A percentile compares a stretch with the other conserved stretches of the same genome.
Conservation (phyloP, 2,113 vertebrate species). For the Gobiocypris rarus region DNA sequence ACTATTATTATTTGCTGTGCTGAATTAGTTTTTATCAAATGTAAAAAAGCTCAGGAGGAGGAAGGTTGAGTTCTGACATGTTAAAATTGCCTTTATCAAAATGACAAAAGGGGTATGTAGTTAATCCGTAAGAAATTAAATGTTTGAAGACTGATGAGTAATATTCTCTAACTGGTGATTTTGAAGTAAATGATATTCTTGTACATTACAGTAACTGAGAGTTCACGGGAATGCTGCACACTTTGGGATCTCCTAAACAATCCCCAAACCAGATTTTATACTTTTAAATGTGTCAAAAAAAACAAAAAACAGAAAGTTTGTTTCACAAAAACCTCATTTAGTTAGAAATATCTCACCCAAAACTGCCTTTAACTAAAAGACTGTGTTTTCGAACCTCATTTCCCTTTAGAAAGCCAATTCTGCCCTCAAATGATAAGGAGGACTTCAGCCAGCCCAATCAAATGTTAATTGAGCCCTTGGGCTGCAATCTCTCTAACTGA, state of each 20-base stretch:
- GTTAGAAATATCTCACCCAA: not conserved
- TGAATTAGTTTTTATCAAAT: slow-evolving; percentile 59
- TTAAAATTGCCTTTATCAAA: slow-evolving; percentile 25
- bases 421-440: slow-evolving; percentile 46
- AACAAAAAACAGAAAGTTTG: not conserved
- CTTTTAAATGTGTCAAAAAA: not conserved
- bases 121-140: not conserved
- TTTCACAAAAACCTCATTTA: not conserved
- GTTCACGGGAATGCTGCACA: not conserved
- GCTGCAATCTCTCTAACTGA: slow-evolving; percentile 39
- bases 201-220: not conserved
- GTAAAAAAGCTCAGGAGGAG: slow-evolving; percentile 18
- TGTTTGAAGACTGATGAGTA: not conserved
- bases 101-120: not conserved
- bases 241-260: not conserved
- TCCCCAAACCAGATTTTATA: not conserved
- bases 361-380: slow-evolving; percentile 28
- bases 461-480: slow-evolving; percentile 53
- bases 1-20: slow-evolving; percentile 29
- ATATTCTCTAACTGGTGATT: slow-evolving; percentile 21
- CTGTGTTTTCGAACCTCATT: not conserved
- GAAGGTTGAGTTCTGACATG: slow-evolving; percentile 10
- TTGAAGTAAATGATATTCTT: not conserved
- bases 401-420: not conserved
- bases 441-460: slow-evolving; percentile 44